Conservation (phyloP, 2,113 vertebrate species). For the Leptocoma aspasia region DNA sequence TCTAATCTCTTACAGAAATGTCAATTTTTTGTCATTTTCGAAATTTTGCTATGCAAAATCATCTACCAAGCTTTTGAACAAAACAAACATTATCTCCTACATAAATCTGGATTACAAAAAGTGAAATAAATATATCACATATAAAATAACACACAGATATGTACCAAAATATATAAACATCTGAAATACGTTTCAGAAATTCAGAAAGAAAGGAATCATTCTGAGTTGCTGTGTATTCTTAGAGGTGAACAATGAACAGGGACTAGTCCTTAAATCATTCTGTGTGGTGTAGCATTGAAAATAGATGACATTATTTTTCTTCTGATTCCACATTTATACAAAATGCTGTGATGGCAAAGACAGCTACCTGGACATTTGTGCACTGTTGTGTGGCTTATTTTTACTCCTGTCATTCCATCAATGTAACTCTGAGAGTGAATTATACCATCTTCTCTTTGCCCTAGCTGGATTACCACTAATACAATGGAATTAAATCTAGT, state of each 20-base stretch:
- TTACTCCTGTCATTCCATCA: not conserved
- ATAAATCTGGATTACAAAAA: not conserved
- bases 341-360: not conserved
- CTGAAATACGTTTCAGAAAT: not conserved
- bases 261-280: not conserved
- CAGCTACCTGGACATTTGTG: not conserved
- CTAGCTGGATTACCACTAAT: not conserved
- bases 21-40: not conserved
- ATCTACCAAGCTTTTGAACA: not conserved
- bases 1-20: not conserved
- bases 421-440: not conserved
- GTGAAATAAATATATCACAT: not conserved
- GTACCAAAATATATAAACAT: not conserved
- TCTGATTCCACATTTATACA: not conserved
- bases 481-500: not conserved
- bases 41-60: not conserved
- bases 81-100: not conserved
- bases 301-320: not conserved
- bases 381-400: not conserved
- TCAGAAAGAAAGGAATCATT: not conserved
- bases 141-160: not conserved
- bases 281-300: not conserved
- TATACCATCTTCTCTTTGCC: not conserved
- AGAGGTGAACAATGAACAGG: slow-evolving; percentile 1
- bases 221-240: not conserved